Base-by-base conservation (phyloP, 2,797 vertebrate species). In the Lepus townsendii region DNA sequence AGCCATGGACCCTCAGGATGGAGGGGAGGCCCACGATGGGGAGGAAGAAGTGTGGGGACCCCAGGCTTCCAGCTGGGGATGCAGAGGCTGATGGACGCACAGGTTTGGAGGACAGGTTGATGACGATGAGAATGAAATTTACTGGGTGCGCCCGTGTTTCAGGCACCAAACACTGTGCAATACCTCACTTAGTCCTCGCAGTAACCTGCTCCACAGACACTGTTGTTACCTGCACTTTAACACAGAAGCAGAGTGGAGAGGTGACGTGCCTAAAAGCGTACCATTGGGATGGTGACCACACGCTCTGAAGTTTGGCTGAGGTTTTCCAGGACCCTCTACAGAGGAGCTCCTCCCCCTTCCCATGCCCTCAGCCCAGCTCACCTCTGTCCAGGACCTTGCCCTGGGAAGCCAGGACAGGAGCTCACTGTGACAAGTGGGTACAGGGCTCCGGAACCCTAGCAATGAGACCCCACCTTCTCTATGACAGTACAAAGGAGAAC, bases 381-480 rank as follows among this genome's bases (percentile, higher is more conserved):
- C 27, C n/a, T 52, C 35, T 50, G 24, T 22, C n/a, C 5, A 60
- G 47, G 47, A 69, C n/a, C 19, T 42, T 77, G 62, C 50, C 14
- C 4, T 5, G 16, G 26, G 54, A 47, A 68, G 63, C 72, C 26
- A 62, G 57, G 60, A 62, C 14, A 79, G 47, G 72, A 78, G 20
- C 4, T 0, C 63, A 66, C 20, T 7, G 0, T n/a, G 77, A 88
- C 76, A 83, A 32, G 38, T 73, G 8, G 38, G n/a, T 50, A 66
- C n/a, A 38, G 68, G 65, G n/a, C 71, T 93, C 66, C 5, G 1
- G 76, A 80, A 35, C 38, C 42, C 11, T 26, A 26, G 76, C 19
- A 11, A n/a, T 5, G 17, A 78, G 32, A 90, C 26, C 76, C 82
- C 78, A 71, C 89, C 78, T 94, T 90, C 77, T 30, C 57, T 90